Evolutionary conservation across 2,797 vertebrate genomes (phyloP).

Genomic region (Pantherophis vulpinus): DNA sequence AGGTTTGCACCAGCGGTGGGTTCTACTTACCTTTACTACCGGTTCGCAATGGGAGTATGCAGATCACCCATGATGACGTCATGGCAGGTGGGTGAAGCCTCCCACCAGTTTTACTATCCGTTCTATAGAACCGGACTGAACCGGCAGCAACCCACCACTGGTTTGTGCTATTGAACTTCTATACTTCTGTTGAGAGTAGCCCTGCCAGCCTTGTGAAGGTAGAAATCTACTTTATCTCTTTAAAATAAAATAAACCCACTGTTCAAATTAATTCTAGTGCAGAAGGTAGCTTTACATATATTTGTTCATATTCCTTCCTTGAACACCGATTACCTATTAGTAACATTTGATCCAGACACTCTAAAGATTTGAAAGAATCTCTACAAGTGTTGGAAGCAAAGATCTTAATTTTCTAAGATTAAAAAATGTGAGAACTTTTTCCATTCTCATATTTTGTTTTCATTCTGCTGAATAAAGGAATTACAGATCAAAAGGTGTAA

Average conservation of each 20-base stretch:
- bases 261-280: background rate
- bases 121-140: no score
- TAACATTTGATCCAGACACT: background rate
- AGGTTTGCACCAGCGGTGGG: background rate
- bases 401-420: background rate
- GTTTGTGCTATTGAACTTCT: background rate
- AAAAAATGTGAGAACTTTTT: background rate
- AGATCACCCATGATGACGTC: no score
- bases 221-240: background rate
- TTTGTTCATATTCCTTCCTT: background rate
- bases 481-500: background rate
- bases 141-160: no score
- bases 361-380: background rate
- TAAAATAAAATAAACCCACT: background rate
- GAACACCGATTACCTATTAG: background rate
- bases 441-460: background rate
- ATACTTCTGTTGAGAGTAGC: background rate
- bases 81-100: no score
- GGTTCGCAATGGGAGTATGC: no score
- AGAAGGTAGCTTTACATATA: background rate
- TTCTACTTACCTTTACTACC: no score
- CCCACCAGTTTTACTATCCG: no score
- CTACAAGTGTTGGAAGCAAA: background rate
- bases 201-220: background rate
- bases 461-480: constrained; percentile 15